Evolutionary conservation across 2,888 invertebrate species (phyloP), one percentile per base, ranked within the genome.

Genomic region (Catotricha subobsoleta): DNA sequence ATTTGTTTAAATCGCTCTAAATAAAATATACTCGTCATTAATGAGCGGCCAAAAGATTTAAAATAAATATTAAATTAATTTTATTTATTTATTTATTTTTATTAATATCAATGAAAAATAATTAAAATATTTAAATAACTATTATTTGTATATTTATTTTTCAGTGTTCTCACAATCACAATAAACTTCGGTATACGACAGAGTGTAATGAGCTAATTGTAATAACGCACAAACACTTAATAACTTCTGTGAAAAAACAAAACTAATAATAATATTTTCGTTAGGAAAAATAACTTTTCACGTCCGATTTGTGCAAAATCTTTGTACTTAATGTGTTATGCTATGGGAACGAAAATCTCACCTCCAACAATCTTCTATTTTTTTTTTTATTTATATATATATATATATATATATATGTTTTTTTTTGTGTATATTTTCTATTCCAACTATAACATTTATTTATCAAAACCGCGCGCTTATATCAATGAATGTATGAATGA

Each of bases 401-500:
- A 25, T 6, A 25, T 25, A 25, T 25, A 25, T 25, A 25, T 25
- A 10, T 25, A 25, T 25, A 25, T 25, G 10, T 8, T 8, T 8
- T 25, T 8, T 8, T 8, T 6, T 25, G 10, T 6, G 25, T 10
- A 25, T 25, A 25, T 55, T 55, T 60, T 59, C 59, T 59, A 59
- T 18, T 57, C 59, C 59, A 60, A 60, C 59, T 60, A 46, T 44
- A 47, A 61, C 58, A 60, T 61, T 61, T 61, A 59, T 60, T 61
- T 60, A 61, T 59, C 52, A 54, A 54, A 60, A 61, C 60, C 61
- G 55, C 60, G 56, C 60, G 46, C 39, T n/a, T n/a, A n/a, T n/a
- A n/a, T n/a, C n/a, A n/a, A n/a, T n/a, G n/a, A n/a, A n/a, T n/a
- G n/a, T n/a, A n/a, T n/a, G n/a, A n/a, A n/a, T n/a, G n/a, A n/a